A percentile compares a stretch with the other conserved stretches of the same genome.
Conservation (phyloP, 2,888 invertebrate genomes). For the Cephus pulcher region DNA sequence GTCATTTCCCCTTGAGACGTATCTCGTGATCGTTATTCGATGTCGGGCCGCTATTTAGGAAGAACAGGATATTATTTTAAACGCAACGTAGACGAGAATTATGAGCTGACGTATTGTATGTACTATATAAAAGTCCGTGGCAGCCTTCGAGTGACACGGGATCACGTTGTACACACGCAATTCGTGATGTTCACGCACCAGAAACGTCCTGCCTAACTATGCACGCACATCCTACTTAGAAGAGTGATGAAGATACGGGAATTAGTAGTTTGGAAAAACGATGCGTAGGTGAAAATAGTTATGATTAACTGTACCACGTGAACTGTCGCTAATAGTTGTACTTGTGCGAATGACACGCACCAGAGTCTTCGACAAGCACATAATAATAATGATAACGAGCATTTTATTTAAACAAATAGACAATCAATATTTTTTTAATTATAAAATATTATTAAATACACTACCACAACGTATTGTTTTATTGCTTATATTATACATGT, state of each 20-base stretch:
- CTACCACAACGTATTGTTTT: background rate
- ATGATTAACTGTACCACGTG: background rate
- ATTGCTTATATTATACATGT: background rate
- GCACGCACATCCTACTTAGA: background rate
- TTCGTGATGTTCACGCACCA: conserved; percentile 7
- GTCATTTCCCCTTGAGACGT: background rate
- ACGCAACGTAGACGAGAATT: background rate
- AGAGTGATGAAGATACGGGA: background rate
- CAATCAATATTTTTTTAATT: background rate
- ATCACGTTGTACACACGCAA: conserved; percentile 8
- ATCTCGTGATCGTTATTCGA: background rate
- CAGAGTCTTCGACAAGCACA: background rate
- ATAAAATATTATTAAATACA: background rate
- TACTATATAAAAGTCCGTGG: conserved; percentile 12
- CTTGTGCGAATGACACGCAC: background rate
- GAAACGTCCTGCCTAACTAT: background rate
- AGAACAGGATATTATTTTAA: background rate
- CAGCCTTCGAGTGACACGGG: conserved; percentile 19
- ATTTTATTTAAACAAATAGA: background rate
- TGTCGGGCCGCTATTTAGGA: background rate
- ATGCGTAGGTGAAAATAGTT: background rate
- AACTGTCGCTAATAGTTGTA: background rate
- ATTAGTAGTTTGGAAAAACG: background rate
- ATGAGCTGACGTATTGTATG: background rate
- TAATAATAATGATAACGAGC: background rate